Evolutionary conservation across 2,888 invertebrate genomes (phyloP).

Genomic region (Eustalomyia histrio): DNA sequence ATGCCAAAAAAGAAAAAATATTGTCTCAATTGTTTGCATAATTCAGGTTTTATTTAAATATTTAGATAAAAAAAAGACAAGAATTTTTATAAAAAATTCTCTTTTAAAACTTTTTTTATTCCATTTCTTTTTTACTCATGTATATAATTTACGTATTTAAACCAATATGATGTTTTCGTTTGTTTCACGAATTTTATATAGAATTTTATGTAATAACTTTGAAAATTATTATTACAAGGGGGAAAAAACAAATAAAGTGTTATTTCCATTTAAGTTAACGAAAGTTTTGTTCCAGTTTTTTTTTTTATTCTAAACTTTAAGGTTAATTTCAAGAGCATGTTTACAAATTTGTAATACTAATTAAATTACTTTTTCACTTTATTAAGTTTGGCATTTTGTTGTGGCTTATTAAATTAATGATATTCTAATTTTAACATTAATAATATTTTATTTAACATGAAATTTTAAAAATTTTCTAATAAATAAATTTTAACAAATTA

Average conservation of each 20-base stretch:
- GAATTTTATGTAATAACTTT: too few relatives aligned
- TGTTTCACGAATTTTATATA: too few relatives aligned
- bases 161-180: too few relatives aligned
- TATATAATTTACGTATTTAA: not conserved
- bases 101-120: constrained; percentile 11
- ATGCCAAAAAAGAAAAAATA: not conserved
- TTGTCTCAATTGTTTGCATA: not conserved
- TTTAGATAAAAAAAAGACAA: constrained; percentile 30
- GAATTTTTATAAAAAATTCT: not conserved
- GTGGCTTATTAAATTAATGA: not conserved
- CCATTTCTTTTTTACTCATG: constrained; percentile 4
- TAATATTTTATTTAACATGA: not conserved
- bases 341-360: too few relatives aligned
- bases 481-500: not conserved
- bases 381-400: not conserved
- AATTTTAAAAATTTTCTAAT: not conserved
- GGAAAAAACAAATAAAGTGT: too few relatives aligned
- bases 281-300: not conserved
- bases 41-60: not conserved
- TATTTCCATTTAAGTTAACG: not conserved
- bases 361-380: not conserved
- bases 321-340: too few relatives aligned
- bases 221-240: too few relatives aligned
- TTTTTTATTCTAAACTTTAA: not conserved
- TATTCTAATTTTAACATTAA: not conserved